phyloP scores from a whole-genome alignment of 23 tunicate species.

The Halocynthia roretzi region DNA sequence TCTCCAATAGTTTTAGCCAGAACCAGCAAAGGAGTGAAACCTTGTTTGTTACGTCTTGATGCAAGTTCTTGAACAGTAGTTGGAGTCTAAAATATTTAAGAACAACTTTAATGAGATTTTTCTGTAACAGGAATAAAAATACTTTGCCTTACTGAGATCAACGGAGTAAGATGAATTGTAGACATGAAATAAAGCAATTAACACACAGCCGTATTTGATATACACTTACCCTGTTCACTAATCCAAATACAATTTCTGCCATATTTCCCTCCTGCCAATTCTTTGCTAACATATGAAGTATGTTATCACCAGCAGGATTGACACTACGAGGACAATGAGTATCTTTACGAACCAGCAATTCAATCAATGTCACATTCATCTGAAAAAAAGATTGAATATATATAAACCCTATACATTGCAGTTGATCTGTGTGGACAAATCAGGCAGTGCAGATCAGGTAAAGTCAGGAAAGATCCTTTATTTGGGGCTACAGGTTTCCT shows the following conservation, averaged over 20 bases:
- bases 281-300: conserved; percentile 82
- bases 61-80: conserved; percentile 63
- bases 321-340: conserved; percentile 85
- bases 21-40: conserved; percentile 84
- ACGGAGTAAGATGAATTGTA: neutral
- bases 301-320: conserved; percentile 70
- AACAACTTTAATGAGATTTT: neutral
- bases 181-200: no score
- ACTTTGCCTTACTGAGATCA: neutral
- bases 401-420: no score
- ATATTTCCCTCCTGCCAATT: conserved; percentile 86
- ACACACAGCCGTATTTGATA: no score
- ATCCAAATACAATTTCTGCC: conserved; percentile 87
- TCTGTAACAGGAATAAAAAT: neutral
- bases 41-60: conserved; percentile 63
- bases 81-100: conserved; percentile 4
- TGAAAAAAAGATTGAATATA: neutral
- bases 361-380: conserved; percentile 79
- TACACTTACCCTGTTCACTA: conserved; percentile 69
- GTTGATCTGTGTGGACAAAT: neutral
- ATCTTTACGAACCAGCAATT: conserved; percentile 61
- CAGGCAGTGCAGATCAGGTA: neutral
- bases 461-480: no score
- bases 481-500: no score
- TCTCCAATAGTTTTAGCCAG: conserved; percentile 87